phyloP scores from a whole-genome alignment of 2,888 invertebrate genomes.

The Macrophya annulata region DNA sequence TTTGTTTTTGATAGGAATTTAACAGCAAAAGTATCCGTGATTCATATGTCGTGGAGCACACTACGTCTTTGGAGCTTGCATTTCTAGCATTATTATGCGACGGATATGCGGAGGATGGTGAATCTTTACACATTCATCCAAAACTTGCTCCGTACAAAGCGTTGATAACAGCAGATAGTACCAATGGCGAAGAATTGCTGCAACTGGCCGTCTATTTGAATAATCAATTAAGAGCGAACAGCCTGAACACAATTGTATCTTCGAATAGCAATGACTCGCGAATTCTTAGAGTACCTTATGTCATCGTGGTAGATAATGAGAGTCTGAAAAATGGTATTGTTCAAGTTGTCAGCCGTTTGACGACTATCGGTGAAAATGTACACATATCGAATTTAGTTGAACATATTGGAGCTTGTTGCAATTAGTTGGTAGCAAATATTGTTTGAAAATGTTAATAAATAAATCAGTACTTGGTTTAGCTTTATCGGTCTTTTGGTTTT shows the following conservation, averaged over 20 bases:
- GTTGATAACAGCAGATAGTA: constrained; percentile 76
- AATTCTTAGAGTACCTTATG: constrained; percentile 84
- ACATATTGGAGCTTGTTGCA: constrained; percentile 66
- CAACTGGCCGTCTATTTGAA: constrained; percentile 83
- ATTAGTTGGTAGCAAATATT: constrained; percentile 70
- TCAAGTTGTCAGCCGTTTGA: constrained; percentile 80
- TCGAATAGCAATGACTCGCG: constrained; percentile 69
- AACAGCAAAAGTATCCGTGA: constrained; percentile 59
- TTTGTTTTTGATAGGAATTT: constrained; percentile 49
- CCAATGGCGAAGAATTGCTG: constrained; percentile 78
- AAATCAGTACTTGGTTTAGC: constrained; percentile 73
- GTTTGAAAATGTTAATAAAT: constrained; percentile 64
- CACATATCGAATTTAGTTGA: constrained; percentile 73
- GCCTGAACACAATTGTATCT: constrained; percentile 72
- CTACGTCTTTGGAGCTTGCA: constrained; percentile 75
- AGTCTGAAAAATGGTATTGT: constrained; percentile 88
- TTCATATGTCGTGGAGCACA: constrained; percentile 72
- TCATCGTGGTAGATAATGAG: constrained; percentile 85
- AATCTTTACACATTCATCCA: constrained; percentile 83
- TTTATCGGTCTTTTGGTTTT: constrained; percentile 68
- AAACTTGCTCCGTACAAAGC: constrained; percentile 89
- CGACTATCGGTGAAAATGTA: constrained; percentile 76
- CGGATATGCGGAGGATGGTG: constrained; percentile 66
- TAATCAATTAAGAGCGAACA: constrained; percentile 80
- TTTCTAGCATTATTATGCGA: constrained; percentile 75